Base-by-base conservation (phyloP, 2,888 invertebrate genomes). In the Agrotis segetum region DNA sequence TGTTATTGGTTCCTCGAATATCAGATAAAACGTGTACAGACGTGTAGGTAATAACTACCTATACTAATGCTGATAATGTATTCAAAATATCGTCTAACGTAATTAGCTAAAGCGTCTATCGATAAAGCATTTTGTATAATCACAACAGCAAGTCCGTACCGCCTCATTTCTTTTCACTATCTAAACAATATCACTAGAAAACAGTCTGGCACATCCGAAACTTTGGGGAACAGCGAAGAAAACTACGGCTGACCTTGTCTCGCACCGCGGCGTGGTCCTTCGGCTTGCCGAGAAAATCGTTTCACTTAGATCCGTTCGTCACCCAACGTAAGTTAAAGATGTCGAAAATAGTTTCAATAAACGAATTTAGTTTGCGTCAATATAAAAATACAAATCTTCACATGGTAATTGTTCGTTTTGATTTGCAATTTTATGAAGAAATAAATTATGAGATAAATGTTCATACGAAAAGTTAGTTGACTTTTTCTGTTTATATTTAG, bases 41-140 rank as follows among this genome's bases (percentile, higher is more conserved):
- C 86, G 88, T 79, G 74, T 83, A 81, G 82, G 77, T 81, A 85
- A 79, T 90, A 88, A 85, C 82, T 86, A 85, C 85, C 89, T 92
- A 93, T 85, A 87, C 85, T 91, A 91, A 92, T 88, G 87, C 87
- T 92, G 92, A 92, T 93, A 92, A 92, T 91, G 91, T 93, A 93
- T 92, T 93, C 91, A 94, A 95, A 94, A 93, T 94, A 94, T 93
- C 88, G 66, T 90, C 93, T 95, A 95, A 93, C 87, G 89, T 94
- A 93, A 76, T 91, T 91, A 91, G 89, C 95, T 95, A 95, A 95
- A 95, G 95, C 95, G 93, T 93, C 93, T 95, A 92, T 93, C 90
- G 89, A 94, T 95, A 95, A 96, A 96, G 95, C 95, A 95, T 95
- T 95, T 93, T 93, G 93, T 95, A 94, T 94, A 95, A 95, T 95